Evolutionary conservation across 1,140 invertebrate genomes (phyloP), one percentile per base, ranked within the genome.

Genomic region (Platyscapa corneri): DNA sequence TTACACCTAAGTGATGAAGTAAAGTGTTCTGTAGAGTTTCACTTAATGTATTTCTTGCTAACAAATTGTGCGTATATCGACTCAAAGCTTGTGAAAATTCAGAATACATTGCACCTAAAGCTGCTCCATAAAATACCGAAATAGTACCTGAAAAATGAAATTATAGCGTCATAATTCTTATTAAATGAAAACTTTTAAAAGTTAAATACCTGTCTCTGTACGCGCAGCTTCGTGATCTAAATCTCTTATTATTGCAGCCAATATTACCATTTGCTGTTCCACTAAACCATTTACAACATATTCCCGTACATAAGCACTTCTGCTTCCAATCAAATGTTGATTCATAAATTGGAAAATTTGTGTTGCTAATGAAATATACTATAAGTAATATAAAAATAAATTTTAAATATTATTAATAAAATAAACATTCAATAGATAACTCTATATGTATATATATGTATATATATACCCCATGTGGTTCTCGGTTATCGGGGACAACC

Each of bases 401-500:
- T 42, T 70, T 81, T 53, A 60, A 80, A 77, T 80, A 84, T 82
- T 86, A 34, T 42, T 34, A 93, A 90, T 56, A 90, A 88, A 86
- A 12, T 78, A 74, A 53, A 60, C 39, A 70, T 53, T 30, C 42
- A 75, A 42, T 14, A 60, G 30, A 14, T 46, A 64, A 60, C 0
- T 53, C 2, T 18, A 53, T 16, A 10, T 53, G 18, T 46, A 46
- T 46, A 42, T 23, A 5, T 20, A 53, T 49, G 87, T 12, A 83
- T 42, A 42, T 76, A 86, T 94, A 95, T 94, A 97, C 96, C 80
- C 97, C 97, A 92, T 98, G 97, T 16, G 97, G 97, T 91, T 99
- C 98, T 83, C 97, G 95, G 92, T 98, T 97, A 89, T 98, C 97
- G 3, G 97, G 97, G 82, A 98, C 96, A 70, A 98, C 95, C 56